Percentiles rank a stretch among this genome's conserved stretches.
phyloP scores from a whole-genome alignment of 2,113 vertebrate genomes.

The Petrocephalus microphthalmus region DNA sequence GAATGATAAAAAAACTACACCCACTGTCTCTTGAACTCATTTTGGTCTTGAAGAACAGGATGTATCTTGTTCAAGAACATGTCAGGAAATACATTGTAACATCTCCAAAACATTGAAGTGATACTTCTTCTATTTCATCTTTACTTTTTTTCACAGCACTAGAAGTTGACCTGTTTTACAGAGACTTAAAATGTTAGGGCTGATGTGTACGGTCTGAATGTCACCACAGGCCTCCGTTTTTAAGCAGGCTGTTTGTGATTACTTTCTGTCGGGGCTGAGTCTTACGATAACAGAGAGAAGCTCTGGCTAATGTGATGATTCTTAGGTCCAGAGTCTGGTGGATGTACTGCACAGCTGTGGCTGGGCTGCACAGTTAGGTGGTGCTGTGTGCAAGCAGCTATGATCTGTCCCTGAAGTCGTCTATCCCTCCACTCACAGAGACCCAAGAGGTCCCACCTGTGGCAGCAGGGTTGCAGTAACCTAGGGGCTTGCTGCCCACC shows the following conservation, averaged over 20 bases:
- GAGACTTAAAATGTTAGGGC: constrained; percentile 29
- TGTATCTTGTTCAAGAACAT: constrained; percentile 42
- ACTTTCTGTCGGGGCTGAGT: background rate
- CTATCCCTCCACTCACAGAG: constrained; percentile 11
- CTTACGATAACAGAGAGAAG: background rate
- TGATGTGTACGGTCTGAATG: background rate
- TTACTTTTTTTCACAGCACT: constrained; percentile 11
- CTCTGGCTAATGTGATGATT: constrained; percentile 10
- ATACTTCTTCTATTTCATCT: constrained; percentile 25
- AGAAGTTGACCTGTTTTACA: constrained; percentile 16
- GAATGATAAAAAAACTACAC: constrained; percentile 3
- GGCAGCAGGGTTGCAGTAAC: background rate
- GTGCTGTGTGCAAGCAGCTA: constrained; percentile 19
- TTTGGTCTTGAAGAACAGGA: constrained; percentile 40
- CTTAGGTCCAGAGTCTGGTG: constrained; percentile 11
- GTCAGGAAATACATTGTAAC: constrained; percentile 51
- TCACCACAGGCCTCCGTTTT: background rate
- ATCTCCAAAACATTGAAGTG: constrained; percentile 35
- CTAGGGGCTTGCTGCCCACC: background rate
- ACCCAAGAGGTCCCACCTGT: background rate
- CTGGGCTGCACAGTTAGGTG: constrained; percentile 10
- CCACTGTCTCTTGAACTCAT: constrained; percentile 35
- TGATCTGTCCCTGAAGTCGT: constrained; percentile 23
- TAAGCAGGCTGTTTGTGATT: background rate
- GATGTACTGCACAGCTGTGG: background rate